These are phyloP conservation scores for Anisognathus igniventris DNA, from an alignment of 2,797 vertebrate genomes.

Conservation along the genomic window DNA sequence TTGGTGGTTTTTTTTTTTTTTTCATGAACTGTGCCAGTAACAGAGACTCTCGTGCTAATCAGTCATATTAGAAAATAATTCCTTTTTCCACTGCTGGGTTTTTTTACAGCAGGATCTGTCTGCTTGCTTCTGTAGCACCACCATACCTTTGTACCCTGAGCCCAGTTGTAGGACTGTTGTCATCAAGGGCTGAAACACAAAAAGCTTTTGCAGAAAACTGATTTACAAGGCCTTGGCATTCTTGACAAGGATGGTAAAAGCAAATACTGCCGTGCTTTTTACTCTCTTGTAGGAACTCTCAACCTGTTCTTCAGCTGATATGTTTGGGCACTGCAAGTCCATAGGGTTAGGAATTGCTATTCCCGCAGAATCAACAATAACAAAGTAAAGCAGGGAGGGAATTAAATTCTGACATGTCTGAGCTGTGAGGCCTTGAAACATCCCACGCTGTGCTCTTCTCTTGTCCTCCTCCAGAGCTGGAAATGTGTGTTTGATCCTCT, in stretches of 20 bases:
- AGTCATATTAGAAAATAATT: neutral
- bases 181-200: neutral
- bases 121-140: neutral
- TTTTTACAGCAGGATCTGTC: neutral
- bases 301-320: neutral
- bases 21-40: neutral
- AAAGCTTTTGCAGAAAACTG: neutral
- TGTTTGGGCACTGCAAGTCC: neutral
- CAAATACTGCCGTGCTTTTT: neutral
- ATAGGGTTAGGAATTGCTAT: neutral
- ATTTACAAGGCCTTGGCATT: neutral
- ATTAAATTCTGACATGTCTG: neutral
- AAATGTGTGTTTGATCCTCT: neutral
- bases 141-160: neutral
- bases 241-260: neutral
- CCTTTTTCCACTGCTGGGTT: neutral
- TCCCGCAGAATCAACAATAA: neutral
- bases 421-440: neutral
- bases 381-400: neutral
- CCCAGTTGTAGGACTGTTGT: neutral
- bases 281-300: neutral
- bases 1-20: neutral
- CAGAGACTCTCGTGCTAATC: neutral
- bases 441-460: neutral
- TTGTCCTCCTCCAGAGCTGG: neutral